phyloP scores from a whole-genome alignment of 2,888 invertebrate species.

The Automeris io region DNA sequence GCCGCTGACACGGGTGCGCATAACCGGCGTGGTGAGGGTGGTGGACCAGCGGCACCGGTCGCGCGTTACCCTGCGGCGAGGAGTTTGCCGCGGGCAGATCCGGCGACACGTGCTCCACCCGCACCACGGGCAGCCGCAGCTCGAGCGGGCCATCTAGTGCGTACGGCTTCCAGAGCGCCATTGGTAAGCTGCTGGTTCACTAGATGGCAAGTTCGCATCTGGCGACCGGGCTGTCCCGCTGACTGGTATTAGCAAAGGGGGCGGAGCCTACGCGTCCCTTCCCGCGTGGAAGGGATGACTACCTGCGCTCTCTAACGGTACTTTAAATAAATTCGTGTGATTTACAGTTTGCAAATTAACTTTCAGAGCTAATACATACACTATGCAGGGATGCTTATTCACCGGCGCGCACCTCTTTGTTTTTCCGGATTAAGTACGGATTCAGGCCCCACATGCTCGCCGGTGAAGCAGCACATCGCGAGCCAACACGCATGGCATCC shows the following conservation, averaged over 20 bases:
- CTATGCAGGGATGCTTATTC: constrained; percentile 6
- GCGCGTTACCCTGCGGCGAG: constrained; percentile 14
- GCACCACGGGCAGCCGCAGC: constrained; percentile 36
- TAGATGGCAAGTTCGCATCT: constrained; percentile 4
- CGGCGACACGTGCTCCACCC: constrained; percentile 29
- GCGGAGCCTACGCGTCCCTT: constrained; percentile 9
- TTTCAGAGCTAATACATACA: not conserved
- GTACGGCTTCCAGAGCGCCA: constrained; percentile 63
- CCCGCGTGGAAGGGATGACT: constrained; percentile 22
- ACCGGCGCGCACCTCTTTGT: not conserved
- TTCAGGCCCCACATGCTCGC: not conserved
- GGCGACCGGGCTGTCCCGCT: constrained; percentile 2
- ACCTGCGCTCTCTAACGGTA: constrained; percentile 25
- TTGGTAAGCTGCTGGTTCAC: constrained; percentile 23
- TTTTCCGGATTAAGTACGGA: not conserved
- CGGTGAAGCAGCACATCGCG: no score
- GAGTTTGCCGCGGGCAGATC: constrained; percentile 17
- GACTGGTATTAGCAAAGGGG: constrained; percentile 5
- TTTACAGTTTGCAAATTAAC: constrained; percentile 9
- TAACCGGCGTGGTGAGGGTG: constrained; percentile 22
- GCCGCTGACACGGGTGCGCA: constrained; percentile 22
- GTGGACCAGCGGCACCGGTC: constrained; percentile 18
- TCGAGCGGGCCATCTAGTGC: constrained; percentile 51
- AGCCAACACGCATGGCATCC: no score
- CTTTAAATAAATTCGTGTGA: constrained; percentile 10